A percentile compares a stretch with the other conserved stretches of the same genome.
phyloP scores from a whole-genome alignment of 1,140 invertebrate species.

The Psilanteris sp. region DNA sequence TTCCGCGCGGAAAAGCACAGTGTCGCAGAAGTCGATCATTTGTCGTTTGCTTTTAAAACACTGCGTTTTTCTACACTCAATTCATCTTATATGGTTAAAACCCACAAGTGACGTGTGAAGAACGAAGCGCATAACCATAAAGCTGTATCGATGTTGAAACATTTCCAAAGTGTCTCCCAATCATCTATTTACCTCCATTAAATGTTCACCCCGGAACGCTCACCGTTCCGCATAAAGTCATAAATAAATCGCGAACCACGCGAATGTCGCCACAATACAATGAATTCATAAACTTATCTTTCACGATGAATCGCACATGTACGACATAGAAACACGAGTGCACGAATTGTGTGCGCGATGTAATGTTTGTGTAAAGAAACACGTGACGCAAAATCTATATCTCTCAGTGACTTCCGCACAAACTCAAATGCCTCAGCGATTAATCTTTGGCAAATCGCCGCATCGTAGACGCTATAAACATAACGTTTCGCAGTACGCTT shows the following conservation, averaged over 20 bases:
- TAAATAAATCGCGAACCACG: slow-evolving; percentile 1
- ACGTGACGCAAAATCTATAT: slow-evolving; percentile 10
- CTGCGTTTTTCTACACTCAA: too few species aligned
- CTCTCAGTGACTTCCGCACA: slow-evolving; percentile 14
- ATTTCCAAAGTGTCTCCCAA: slow-evolving; percentile 3
- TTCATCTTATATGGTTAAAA: too few species aligned
- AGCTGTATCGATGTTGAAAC: too few species aligned
- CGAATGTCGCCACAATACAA: not conserved
- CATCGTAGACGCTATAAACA: slow-evolving; percentile 45
- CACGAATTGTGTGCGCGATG: slow-evolving; percentile 13
- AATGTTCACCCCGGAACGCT: slow-evolving; percentile 37
- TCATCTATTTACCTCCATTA: slow-evolving; percentile 2
- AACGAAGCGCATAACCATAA: too few species aligned
- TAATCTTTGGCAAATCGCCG: slow-evolving; percentile 48
- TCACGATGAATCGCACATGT: slow-evolving; percentile 3
- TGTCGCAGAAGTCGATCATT: too few species aligned
- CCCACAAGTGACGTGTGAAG: too few species aligned
- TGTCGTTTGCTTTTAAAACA: too few species aligned
- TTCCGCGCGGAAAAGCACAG: too few species aligned
- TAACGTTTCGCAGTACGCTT: slow-evolving; percentile 50
- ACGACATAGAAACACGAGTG: slow-evolving; percentile 2
- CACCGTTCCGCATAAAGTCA: too few species aligned
- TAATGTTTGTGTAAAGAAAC: slow-evolving; percentile 15
- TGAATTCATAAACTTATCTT: slow-evolving; percentile 3
- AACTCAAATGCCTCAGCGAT: slow-evolving; percentile 51